phyloP scores from a whole-genome alignment of 2,113 vertebrate species.

The Epinephelus moara region DNA sequence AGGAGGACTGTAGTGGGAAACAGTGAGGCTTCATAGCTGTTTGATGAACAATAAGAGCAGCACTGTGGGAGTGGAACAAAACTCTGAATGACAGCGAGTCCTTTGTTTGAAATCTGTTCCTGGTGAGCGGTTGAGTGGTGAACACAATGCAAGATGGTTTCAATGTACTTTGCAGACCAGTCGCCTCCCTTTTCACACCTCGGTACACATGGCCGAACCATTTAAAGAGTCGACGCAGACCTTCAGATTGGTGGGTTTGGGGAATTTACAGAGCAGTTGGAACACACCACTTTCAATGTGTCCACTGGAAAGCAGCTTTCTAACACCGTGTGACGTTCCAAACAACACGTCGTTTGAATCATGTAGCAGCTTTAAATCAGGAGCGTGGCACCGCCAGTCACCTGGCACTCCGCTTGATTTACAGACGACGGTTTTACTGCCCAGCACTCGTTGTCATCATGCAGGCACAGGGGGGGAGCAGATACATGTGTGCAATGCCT shows the following conservation, averaged over 20 bases:
- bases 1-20: conserved; percentile 8
- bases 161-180: conserved; percentile 23
- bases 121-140: conserved; percentile 1
- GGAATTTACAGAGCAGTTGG: background rate
- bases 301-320: conserved; percentile 1
- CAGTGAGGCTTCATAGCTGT: conserved; percentile 20
- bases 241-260: conserved; percentile 37
- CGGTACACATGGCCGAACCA: background rate
- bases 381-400: conserved; percentile 49
- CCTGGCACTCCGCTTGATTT: conserved; percentile 65
- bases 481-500: conserved; percentile 10
- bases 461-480: conserved; percentile 6
- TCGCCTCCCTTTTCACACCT: conserved; percentile 10
- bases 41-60: conserved; percentile 6
- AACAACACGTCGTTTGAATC: conserved; percentile 26
- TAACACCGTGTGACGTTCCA: background rate
- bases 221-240: conserved; percentile 10
- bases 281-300: background rate
- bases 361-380: conserved; percentile 54
- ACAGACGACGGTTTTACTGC: conserved; percentile 60
- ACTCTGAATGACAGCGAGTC: conserved; percentile 16
- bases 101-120: conserved; percentile 39
- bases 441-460: conserved; percentile 37
- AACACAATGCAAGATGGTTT: conserved; percentile 34
- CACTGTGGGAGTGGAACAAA: conserved; percentile 38